phyloP scores from a whole-genome alignment of 2,888 invertebrate species.

The Malacosoma neustria region DNA sequence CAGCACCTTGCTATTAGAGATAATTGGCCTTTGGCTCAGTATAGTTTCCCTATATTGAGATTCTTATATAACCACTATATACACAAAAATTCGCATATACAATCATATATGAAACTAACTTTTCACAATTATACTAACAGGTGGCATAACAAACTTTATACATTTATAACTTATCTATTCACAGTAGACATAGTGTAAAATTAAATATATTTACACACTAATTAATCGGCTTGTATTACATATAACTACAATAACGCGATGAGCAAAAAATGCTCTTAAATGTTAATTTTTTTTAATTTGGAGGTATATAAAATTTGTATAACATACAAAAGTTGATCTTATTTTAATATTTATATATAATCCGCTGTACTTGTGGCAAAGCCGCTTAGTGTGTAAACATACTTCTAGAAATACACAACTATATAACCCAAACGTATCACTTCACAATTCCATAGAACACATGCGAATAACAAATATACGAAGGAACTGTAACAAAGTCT shows the following conservation, averaged over 20 bases:
- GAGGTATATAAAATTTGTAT: too few relatives aligned
- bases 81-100: constrained; percentile 20
- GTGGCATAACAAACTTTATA: constrained; percentile 43
- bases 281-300: too few relatives aligned
- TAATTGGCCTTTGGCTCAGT: constrained; percentile 65
- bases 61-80: constrained; percentile 42
- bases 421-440: constrained; percentile 6
- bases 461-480: constrained; percentile 16
- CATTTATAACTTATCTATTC: constrained; percentile 23
- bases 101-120: constrained; percentile 14
- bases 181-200: too few relatives aligned
- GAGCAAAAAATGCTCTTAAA: too few relatives aligned
- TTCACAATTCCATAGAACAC: constrained; percentile 14
- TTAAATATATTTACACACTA: too few relatives aligned
- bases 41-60: constrained; percentile 35
- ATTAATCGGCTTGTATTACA: too few relatives aligned
- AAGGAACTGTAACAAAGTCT: constrained; percentile 15
- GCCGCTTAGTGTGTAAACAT: not conserved
- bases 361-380: too few relatives aligned
- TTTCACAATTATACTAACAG: constrained; percentile 23
- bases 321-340: too few relatives aligned
- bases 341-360: too few relatives aligned
- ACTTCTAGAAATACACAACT: not conserved
- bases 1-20: constrained; percentile 62
- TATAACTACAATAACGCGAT: too few relatives aligned